Base-by-base conservation (phyloP, 2,888 invertebrate genomes). In the Gasteruption jaculator region DNA sequence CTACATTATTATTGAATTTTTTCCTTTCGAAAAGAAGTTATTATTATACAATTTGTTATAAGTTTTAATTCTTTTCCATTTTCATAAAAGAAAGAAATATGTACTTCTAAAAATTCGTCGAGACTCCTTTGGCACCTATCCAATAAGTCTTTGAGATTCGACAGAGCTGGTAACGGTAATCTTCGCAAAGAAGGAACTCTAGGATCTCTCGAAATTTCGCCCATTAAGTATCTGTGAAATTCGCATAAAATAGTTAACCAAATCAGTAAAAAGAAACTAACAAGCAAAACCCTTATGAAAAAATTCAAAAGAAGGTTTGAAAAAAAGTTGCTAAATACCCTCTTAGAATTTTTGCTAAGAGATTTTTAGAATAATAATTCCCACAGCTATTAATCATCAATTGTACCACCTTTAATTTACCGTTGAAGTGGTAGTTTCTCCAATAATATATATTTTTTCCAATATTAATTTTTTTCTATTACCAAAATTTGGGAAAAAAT, bases 41-140 rank as follows among this genome's bases (percentile, higher is more conserved):
- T 8, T 22, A 14, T 18, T 7, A 25, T 18, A 19, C 15, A 30
- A 34, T 36, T 40, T 11, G 29, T 15, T 10, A 33, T 14, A 12
- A 5, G 12, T 22, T 31, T 16, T 19, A 11, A 21, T 4, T 8
- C 16, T 4, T 30, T 5, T 3, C 22, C 22, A 31, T 22, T 7
- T 46, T 38, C 26, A 11, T 29, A 10, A 0, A 1, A 6, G 12
- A 8, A 24, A 35, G 22, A 26, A 20, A 16, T 14, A 45, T 42
- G 34, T 68, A 90, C 92, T 75, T 91, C 91, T 40, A 97, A 80
- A 68, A 92, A 99, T 58, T 92, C 86, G 65, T 94, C 92, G 35
- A 99, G 77, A 45, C 93, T 93, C 56, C 90, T 87, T 71, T 99
- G 97, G 64, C 97, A 99, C 43, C 91, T 77, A 27, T 85, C 80